Conservation (phyloP, 2,888 invertebrate genomes). For the Meiosimyza platycephala region DNA sequence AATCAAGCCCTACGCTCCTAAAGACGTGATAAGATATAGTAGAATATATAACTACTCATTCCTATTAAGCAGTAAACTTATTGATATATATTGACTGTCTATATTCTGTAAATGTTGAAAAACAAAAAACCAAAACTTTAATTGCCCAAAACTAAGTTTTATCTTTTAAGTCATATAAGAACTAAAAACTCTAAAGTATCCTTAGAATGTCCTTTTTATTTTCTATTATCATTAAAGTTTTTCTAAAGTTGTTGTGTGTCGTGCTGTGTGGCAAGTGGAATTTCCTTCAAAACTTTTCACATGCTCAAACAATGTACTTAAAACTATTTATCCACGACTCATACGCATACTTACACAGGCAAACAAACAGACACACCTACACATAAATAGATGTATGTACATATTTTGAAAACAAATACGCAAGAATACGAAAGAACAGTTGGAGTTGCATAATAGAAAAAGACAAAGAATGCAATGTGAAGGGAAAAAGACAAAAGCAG, state of each 20-base stretch:
- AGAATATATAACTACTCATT: too few relatives aligned
- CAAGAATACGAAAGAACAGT: not conserved
- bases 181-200: not conserved
- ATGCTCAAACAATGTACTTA: slow-evolving; percentile 1
- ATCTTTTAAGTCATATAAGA: not conserved
- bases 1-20: too few relatives aligned
- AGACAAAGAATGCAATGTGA: not conserved
- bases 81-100: too few relatives aligned
- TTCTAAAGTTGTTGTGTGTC: too few relatives aligned
- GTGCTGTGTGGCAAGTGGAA: not conserved
- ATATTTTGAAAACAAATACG: not conserved
- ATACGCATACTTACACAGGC: not conserved
- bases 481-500: not conserved
- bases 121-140: too few relatives aligned
- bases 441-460: not conserved
- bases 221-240: not conserved
- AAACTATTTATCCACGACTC: not conserved
- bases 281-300: not conserved
- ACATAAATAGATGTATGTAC: not conserved
- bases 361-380: not conserved
- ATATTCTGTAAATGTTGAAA: too few relatives aligned
- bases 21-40: too few relatives aligned
- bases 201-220: not conserved
- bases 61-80: too few relatives aligned
- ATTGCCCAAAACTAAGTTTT: too few relatives aligned